Evolutionary conservation across 2,797 vertebrate species (phyloP).

Genomic region (Lophotriccus pileatus): DNA sequence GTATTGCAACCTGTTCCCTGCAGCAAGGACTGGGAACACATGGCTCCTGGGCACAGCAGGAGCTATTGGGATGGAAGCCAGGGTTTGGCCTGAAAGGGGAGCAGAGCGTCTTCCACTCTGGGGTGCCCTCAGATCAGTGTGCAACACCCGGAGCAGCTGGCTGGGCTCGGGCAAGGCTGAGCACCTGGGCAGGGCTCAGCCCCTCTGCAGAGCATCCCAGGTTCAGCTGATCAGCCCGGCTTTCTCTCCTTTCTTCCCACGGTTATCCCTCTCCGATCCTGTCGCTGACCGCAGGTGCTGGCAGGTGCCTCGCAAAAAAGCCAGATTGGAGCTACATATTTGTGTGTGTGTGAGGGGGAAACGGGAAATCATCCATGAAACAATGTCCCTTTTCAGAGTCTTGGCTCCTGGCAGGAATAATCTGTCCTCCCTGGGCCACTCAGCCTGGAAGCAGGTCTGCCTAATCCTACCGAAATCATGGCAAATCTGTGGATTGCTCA

Average conservation of each 20-base stretch:
- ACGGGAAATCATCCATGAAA: neutral
- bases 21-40: accelerated
- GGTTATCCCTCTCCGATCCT: neutral
- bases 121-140: neutral
- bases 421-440: neutral
- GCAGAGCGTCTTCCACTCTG: neutral
- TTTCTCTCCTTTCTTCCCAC: neutral
- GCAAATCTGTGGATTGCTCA: neutral
- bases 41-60: neutral
- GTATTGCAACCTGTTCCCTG: neutral
- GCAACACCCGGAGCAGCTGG: neutral
- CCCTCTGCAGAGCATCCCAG: neutral
- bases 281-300: accelerated
- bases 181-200: neutral
- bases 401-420: neutral
- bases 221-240: accelerated
- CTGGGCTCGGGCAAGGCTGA: neutral
- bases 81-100: neutral
- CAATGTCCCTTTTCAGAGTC: slow-evolving; percentile 16
- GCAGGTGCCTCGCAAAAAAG: neutral
- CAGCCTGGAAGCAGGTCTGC: neutral
- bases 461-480: neutral
- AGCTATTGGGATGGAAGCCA: neutral
- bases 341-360: neutral
- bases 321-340: neutral